Evolutionary conservation across 2,797 vertebrate species (phyloP), one percentile per base, ranked within the genome.

Genomic region (Pyrrhura leucotis): DNA sequence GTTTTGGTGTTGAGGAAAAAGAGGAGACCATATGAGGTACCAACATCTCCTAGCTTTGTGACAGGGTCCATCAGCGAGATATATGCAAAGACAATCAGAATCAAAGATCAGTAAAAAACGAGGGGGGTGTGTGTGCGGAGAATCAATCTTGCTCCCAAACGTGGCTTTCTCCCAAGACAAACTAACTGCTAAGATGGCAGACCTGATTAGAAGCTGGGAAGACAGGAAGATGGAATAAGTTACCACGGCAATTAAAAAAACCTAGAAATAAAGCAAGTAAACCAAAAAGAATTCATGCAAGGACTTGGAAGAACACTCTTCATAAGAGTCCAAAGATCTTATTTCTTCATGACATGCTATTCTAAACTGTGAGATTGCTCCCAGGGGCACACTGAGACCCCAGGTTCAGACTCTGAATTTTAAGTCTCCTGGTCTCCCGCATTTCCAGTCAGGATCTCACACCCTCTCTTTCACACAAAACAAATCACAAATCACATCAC

Each of bases 81-180:
- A 58, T 16, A 58, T 25, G 56, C 33, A 59, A 72, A 84, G 35
- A 44, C 37, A 80, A 59, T 25, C 90, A 68, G 12, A 68, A 89
- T 23, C 75, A 44, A 82, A 82, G 40, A 51, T 13, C 35, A 80
- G 9, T n/a, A 21, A 71, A 84, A 42, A 82, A 53, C 1, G 1
- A 20, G 12, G 4, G 14, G 9, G 2, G 8, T 35, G 28, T 3
- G 29, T 0, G 51, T 0, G 0, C 8, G 16, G 2, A 6, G 35
- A 92, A 83, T 50, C 33, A 51, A 53, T 77, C 48, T 71, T 75
- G 51, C 35, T 63, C 61, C 12, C 58, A 66, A 90, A 67, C 0
- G 1, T 39, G 40, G 39, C 76, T 73, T 82, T 91, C 33, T 81
- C 19, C 48, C 83, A 85, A 48, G 50, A 78, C 16, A 80, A 20